Evolutionary conservation across 2,797 vertebrate species (phyloP).

Genomic region (Parotocinclus haroldoi): DNA sequence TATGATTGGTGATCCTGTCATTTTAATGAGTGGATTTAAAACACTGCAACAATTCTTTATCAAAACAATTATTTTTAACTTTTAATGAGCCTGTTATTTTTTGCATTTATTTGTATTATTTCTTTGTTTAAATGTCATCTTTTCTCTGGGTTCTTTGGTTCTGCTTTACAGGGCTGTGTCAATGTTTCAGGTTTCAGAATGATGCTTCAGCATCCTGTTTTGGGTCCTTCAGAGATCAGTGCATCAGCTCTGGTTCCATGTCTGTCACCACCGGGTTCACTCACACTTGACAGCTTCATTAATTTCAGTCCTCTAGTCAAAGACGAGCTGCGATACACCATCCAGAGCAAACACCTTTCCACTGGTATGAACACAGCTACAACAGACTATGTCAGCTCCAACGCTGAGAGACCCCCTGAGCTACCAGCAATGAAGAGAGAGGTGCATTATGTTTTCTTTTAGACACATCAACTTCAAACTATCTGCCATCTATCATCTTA

Average conservation of each 20-base stretch:
- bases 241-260: constrained; percentile 90
- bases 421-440: neutral
- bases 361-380: constrained; percentile 73
- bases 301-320: constrained; percentile 88
- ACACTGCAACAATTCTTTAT: no score
- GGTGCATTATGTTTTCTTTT: constrained; percentile 3
- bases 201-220: constrained; percentile 93
- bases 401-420: constrained; percentile 59
- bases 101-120: no score
- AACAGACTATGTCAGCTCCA: constrained; percentile 71
- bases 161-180: no score
- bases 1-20: no score
- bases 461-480: no score
- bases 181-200: constrained; percentile 78
- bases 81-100: no score
- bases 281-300: constrained; percentile 92
- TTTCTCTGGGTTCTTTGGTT: no score
- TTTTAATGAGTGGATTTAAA: no score
- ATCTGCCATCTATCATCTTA: no score
- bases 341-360: constrained; percentile 84
- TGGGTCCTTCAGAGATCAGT: constrained; percentile 87
- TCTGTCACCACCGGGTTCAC: constrained; percentile 84
- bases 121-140: no score
- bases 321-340: constrained; percentile 88
- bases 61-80: no score